Base-by-base conservation (phyloP, 2,888 invertebrate species). In the Nomada fabriciana region DNA sequence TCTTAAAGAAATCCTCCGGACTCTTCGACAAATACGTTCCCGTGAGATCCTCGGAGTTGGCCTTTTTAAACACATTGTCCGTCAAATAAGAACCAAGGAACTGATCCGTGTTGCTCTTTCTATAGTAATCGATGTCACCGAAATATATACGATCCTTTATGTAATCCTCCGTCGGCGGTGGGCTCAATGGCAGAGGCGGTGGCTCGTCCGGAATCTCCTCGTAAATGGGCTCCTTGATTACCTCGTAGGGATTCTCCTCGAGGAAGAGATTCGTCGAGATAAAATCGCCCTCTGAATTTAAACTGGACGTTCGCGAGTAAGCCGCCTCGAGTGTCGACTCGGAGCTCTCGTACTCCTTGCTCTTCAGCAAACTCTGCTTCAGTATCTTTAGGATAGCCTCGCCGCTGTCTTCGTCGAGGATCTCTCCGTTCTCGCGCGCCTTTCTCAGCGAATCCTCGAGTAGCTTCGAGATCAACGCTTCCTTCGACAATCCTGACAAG, bases 111-210 rank as follows among this genome's bases (percentile, higher is more conserved):
- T 82, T 81, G 29, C 68, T 25, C 50, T 89, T 91, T 29, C 92
- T 91, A 57, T 91, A 92, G 47, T 92, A 91, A 52, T 91, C 92
- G 0, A 83, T 74, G 11, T 92, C 91, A 0, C 90, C 91, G 47
- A 95, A 95, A 91, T 97, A 96, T 23, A 88, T 83, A 47, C 88
- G 82, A 20, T 85, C 88, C 42, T 88, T 95, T 76, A 97, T 96
- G 83, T 96, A 93, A 65, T 96, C 95, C 86, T 96, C 95, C 29
- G 90, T 91, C 0, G 97, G 97, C 1, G 97, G 97, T 23, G 97
- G 97, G 90, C 96, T 97, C 0, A 96, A 93, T 1, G 97, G 97
- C 89, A 98, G 93, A 2, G 97, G 97, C 2, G 97, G 97, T 5
- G 93, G 93, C 36, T 93, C 92, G 57, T 94, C 94, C 0, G 93